Evolutionary conservation across 2,113 vertebrate genomes (phyloP).

Genomic region (Lagenorhynchus albirostris): DNA sequence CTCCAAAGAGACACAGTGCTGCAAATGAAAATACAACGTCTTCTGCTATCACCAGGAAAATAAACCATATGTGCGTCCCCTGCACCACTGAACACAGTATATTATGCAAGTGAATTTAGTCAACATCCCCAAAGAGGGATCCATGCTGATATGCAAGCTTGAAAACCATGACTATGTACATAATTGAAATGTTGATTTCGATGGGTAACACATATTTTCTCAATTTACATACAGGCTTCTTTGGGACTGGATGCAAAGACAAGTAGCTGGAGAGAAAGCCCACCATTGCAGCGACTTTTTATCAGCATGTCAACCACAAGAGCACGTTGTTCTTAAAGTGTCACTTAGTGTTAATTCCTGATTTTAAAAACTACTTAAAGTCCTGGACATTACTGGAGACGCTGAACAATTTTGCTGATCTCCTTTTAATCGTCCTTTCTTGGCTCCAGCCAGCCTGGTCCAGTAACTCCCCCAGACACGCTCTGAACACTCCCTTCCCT

Average conservation of each 20-base stretch:
- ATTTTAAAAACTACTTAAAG: neutral
- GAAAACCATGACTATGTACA: neutral
- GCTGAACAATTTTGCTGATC: neutral
- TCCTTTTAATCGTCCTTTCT: neutral
- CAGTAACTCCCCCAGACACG: neutral
- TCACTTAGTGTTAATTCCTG: neutral
- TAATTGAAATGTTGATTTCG: neutral
- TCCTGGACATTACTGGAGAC: neutral
- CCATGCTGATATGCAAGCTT: neutral
- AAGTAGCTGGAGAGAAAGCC: neutral
- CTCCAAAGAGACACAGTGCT: neutral
- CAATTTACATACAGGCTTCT: neutral
- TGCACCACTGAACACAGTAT: neutral
- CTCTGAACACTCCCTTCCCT: neutral
- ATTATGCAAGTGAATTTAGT: neutral
- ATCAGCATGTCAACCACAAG: neutral
- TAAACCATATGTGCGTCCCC: neutral
- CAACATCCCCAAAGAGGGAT: neutral
- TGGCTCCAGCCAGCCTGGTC: fast-evolving
- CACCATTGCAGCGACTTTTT: neutral
- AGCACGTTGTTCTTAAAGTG: neutral
- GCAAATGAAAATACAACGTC: neutral
- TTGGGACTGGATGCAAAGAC: neutral
- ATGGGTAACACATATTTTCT: neutral
- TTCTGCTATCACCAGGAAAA: neutral